A percentile compares a stretch with the other conserved stretches of the same genome.
phyloP scores from a whole-genome alignment of 2,797 vertebrate genomes.

The Mareca strepera region DNA sequence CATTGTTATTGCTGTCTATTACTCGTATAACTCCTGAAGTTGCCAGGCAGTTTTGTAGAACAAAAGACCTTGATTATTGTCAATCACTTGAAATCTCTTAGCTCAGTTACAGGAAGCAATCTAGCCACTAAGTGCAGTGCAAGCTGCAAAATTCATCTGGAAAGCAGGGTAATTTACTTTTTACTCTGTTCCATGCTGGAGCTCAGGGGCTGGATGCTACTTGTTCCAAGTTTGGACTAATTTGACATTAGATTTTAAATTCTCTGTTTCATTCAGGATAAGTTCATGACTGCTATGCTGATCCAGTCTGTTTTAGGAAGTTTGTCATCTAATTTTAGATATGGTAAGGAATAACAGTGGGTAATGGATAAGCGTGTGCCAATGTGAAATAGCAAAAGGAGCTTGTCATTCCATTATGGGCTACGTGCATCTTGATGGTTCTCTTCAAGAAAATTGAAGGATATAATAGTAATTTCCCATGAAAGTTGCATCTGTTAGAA shows the following conservation, averaged over 20 bases:
- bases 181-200: background rate
- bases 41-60: background rate
- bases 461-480: background rate
- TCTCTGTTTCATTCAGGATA: background rate
- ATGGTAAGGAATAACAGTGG: background rate
- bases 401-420: background rate
- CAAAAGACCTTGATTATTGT: constrained; percentile 7
- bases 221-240: background rate
- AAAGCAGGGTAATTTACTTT: background rate
- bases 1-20: background rate
- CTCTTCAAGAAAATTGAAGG: background rate
- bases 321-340: background rate
- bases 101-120: background rate
- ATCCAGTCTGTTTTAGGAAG: background rate
- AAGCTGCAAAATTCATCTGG: background rate
- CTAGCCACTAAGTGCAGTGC: background rate
- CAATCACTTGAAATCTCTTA: constrained; percentile 3
- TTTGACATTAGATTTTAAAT: background rate
- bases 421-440: background rate
- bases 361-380: background rate
- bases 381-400: background rate
- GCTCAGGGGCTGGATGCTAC: background rate
- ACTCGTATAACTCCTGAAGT: background rate
- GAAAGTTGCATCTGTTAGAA: constrained; percentile 3
- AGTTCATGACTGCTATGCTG: background rate